phyloP scores from a whole-genome alignment of 2,797 vertebrate genomes.

The Fistularia commersonii region DNA sequence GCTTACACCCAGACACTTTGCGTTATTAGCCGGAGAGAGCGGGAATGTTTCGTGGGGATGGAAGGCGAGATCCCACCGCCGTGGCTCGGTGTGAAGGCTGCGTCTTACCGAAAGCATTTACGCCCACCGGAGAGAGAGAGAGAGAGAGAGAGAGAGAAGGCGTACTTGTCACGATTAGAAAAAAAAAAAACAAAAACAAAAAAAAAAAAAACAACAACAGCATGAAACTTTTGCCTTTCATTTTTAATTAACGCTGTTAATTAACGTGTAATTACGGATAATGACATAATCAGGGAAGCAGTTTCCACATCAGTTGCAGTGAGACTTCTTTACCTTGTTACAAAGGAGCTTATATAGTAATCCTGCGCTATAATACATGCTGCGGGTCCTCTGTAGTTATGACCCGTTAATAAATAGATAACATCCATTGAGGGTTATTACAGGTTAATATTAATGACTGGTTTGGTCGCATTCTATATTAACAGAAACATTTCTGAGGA shows the following conservation, averaged over 20 bases:
- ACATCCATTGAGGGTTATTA: not conserved
- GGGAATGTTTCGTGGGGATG: constrained; percentile 21
- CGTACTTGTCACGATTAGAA: constrained; percentile 49
- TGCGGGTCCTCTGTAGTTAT: constrained; percentile 19
- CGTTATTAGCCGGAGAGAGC: constrained; percentile 14
- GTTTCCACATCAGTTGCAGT: not conserved
- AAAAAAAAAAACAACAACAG: not conserved
- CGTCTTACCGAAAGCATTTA: constrained; percentile 53
- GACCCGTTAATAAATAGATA: constrained; percentile 2
- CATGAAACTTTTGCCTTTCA: no score
- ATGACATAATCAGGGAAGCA: not conserved
- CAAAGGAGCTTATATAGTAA: constrained; percentile 52
- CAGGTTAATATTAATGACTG: no score
- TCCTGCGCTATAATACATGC: constrained; percentile 43
- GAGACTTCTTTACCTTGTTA: constrained; percentile 37
- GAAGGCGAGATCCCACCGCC: constrained; percentile 9
- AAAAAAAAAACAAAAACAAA: not conserved
- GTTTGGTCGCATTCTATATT: no score
- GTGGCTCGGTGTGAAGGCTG: constrained; percentile 30
- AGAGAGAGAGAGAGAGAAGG: not conserved
- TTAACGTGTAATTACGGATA: not conserved
- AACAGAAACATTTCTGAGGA: no score
- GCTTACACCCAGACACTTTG: not conserved
- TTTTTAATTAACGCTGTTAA: constrained; percentile 6
- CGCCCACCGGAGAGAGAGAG: constrained; percentile 44